Conservation (phyloP, 2,113 vertebrate species). For the Equus przewalskii region DNA sequence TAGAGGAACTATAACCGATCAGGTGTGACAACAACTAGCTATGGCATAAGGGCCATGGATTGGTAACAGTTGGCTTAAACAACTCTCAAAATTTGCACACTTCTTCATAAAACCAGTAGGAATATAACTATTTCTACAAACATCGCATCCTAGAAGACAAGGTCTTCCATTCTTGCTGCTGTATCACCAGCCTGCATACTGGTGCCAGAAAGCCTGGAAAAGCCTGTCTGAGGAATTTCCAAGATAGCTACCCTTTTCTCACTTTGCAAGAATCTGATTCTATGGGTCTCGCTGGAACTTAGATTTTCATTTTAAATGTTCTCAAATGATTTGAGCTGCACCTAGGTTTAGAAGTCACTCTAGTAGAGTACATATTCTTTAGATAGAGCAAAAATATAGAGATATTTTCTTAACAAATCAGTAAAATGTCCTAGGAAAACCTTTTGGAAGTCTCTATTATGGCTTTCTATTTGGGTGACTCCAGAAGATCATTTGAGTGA, state of each 20-base stretch:
- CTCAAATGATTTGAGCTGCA: background rate
- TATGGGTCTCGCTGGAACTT: background rate
- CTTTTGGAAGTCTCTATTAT: background rate
- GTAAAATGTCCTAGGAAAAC: background rate
- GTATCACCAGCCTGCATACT: background rate
- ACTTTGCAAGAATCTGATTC: background rate
- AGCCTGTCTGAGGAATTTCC: background rate
- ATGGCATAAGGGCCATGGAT: background rate
- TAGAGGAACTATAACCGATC: background rate
- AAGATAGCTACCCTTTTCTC: background rate
- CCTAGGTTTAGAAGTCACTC: background rate
- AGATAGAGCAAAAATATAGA: background rate
- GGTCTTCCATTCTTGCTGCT: background rate
- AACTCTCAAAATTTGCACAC: background rate
- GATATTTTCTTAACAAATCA: background rate
- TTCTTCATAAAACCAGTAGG: background rate
- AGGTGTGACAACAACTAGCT: background rate
- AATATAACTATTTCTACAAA: background rate
- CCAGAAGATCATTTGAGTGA: background rate
- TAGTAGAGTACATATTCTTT: background rate
- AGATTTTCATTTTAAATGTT: background rate
- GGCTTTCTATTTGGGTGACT: background rate
- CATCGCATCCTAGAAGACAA: background rate
- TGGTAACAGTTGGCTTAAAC: background rate
- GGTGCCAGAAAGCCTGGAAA: background rate